These are phyloP conservation scores for Cyphomyrmex costatus DNA, from an alignment of 1,140 invertebrate genomes.

Conservation along the genomic window DNA sequence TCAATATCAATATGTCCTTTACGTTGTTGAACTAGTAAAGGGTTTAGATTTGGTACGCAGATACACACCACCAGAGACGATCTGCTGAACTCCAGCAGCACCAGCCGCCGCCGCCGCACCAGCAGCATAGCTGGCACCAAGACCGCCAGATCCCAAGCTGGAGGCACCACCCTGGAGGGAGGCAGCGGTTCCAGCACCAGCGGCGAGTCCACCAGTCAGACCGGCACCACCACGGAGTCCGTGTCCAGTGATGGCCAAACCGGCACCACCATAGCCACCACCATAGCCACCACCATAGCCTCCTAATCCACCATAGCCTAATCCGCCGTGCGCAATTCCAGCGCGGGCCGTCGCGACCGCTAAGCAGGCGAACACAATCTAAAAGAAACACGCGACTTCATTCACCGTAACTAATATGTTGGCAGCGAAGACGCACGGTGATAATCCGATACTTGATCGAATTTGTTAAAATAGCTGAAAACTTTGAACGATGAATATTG, in stretches of 20 bases:
- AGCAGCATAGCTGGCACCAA: slow-evolving; percentile 86
- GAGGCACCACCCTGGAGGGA: slow-evolving; percentile 86
- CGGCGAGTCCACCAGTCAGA: slow-evolving; percentile 85
- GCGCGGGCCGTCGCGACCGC: slow-evolving; percentile 85
- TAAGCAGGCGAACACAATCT: slow-evolving; percentile 86
- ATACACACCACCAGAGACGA: slow-evolving; percentile 85
- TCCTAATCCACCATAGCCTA: slow-evolving; percentile 81
- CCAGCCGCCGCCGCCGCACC: slow-evolving; percentile 85
- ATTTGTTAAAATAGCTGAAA: neutral
- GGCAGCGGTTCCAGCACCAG: slow-evolving; percentile 85
- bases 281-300: slow-evolving; percentile 76
- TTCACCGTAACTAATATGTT: neutral
- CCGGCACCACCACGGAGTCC: slow-evolving; percentile 76
- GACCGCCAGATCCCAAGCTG: slow-evolving; percentile 85
- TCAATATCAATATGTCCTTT: slow-evolving; percentile 42
- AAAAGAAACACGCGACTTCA: slow-evolving; percentile 27
- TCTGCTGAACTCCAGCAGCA: slow-evolving; percentile 85
- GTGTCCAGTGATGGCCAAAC: slow-evolving; percentile 79
- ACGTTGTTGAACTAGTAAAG: neutral
- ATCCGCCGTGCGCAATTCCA: slow-evolving; percentile 83
- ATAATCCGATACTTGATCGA: neutral
- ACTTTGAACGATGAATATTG: slow-evolving; percentile 15
- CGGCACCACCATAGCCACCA: slow-evolving; percentile 76
- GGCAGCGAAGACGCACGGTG: neutral
- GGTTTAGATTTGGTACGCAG: neutral